A percentile compares a stretch with the other conserved stretches of the same genome.
Conservation (phyloP, 2,888 invertebrate species). For the Chrysotoxum bicinctum region DNA sequence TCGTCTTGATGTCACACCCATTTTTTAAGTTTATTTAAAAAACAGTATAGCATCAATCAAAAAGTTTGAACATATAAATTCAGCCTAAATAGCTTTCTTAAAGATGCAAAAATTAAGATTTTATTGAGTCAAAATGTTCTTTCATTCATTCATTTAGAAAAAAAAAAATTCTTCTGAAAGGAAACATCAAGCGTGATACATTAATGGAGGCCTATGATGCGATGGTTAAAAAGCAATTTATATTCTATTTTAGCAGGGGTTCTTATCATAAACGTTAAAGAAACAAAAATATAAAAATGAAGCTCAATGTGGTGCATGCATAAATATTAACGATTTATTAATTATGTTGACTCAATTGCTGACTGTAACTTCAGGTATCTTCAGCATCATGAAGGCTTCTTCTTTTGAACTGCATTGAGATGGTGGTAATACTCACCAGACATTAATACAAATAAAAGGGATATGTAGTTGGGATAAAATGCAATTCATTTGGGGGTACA, state of each 20-base stretch:
- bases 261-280: conserved; percentile 6
- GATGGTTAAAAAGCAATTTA: conserved; percentile 80
- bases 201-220: conserved; percentile 23
- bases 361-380: conserved; percentile 76
- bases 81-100: background rate
- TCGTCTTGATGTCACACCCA: conserved; percentile 29
- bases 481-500: conserved; percentile 11
- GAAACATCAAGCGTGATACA: conserved; percentile 14
- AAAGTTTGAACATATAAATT: background rate
- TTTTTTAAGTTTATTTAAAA: conserved; percentile 14
- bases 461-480: conserved; percentile 6
- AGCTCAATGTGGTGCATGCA: conserved; percentile 17
- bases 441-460: conserved; percentile 28
- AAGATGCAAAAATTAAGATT: background rate
- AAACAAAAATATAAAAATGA: background rate
- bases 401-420: background rate
- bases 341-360: conserved; percentile 41
- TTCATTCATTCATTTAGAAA: background rate
- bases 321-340: conserved; percentile 55
- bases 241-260: conserved; percentile 78
- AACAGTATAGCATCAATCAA: background rate
- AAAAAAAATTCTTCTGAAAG: background rate
- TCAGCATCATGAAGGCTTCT: conserved; percentile 78
- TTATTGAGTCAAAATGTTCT: background rate
- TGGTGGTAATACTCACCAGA: conserved; percentile 25